phyloP scores from a whole-genome alignment of 2,888 invertebrate genomes.

The Hyalella azteca region DNA sequence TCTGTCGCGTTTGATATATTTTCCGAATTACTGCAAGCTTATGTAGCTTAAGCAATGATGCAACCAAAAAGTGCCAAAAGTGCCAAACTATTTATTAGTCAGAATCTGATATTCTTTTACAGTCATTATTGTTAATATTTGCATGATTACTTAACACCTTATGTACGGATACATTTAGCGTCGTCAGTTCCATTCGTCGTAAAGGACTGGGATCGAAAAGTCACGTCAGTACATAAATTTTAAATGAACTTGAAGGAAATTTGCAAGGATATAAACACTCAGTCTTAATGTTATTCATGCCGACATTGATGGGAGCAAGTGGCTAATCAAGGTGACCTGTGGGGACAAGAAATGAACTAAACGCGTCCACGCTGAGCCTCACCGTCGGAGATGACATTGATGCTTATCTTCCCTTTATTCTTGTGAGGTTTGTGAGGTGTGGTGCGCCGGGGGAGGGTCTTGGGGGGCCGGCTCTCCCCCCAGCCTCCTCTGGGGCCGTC shows the following conservation, averaged over 20 bases:
- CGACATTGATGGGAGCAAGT: background rate
- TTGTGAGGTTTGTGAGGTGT: background rate
- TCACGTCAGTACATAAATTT: too few species aligned
- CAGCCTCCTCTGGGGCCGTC: background rate
- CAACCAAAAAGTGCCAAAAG: too few species aligned
- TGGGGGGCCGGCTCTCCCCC: background rate
- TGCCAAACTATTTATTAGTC: too few species aligned
- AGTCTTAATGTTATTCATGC: background rate
- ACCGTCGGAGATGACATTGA: conserved; percentile 60
- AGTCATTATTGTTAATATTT: too few species aligned
- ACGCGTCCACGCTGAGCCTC: conserved; percentile 17
- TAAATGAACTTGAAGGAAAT: background rate
- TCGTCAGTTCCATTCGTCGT: too few species aligned
- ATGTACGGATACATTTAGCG: too few species aligned
- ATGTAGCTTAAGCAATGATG: too few species aligned
- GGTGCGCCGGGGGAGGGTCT: background rate
- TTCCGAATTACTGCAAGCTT: too few species aligned
- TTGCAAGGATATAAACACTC: background rate
- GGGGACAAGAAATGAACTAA: background rate
- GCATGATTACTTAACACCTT: too few species aligned
- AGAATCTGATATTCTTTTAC: too few species aligned
- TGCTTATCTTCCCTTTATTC: conserved; percentile 45
- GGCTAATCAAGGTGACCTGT: background rate
- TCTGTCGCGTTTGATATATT: too few species aligned
- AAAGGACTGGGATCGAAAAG: too few species aligned